These are phyloP conservation scores for Metallyticus violacea DNA, from an alignment of 2,888 invertebrate species.

Conservation along the genomic window DNA sequence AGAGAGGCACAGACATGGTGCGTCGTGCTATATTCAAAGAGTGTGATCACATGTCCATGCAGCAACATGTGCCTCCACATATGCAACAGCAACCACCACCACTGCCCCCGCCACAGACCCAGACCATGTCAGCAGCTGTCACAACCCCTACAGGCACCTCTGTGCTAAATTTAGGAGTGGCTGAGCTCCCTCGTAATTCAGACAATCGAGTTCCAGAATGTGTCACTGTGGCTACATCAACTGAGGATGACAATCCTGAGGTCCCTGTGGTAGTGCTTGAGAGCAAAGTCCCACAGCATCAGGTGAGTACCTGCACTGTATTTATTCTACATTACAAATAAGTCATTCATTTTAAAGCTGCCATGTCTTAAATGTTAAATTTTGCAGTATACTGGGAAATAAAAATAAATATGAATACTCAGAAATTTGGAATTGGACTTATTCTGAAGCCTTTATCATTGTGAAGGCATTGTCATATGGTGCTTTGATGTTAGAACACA, in stretches of 20 bases:
- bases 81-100: conserved; percentile 24
- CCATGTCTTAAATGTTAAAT: no score
- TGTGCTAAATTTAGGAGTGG: conserved; percentile 2
- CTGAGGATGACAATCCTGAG: conserved; percentile 38
- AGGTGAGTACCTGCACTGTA: conserved; percentile 6
- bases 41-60: conserved; percentile 14
- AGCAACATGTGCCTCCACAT: conserved; percentile 23
- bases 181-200: conserved; percentile 16
- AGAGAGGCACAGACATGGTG: conserved; percentile 24
- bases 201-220: conserved; percentile 31
- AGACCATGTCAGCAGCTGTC: not conserved
- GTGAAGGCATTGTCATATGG: no score
- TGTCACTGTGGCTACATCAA: conserved; percentile 40
- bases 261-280: conserved; percentile 33
- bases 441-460: no score
- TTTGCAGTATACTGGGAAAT: no score
- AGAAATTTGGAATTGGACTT: no score
- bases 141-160: not conserved
- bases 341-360: not conserved
- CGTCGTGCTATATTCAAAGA: conserved; percentile 31
- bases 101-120: not conserved
- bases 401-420: no score
- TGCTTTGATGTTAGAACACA: no score
- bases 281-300: conserved; percentile 18
- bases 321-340: not conserved